Conservation (phyloP, 64 coral and sea anemone genomes). For the Actinia tenebrosa region DNA sequence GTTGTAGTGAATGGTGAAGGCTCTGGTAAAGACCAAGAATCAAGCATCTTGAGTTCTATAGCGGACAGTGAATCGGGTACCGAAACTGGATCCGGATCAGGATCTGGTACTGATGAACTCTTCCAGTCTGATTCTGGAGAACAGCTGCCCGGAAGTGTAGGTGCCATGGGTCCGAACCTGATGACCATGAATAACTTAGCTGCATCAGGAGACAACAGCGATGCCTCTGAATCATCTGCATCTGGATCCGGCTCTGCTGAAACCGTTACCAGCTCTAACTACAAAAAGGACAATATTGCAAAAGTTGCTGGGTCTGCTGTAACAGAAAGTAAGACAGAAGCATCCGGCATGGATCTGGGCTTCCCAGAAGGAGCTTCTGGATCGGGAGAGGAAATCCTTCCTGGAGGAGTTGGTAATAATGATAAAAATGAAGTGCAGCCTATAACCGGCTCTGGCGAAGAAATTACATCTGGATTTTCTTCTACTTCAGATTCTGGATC, state of each 20-base stretch:
- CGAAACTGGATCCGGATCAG: slow-evolving; percentile 31
- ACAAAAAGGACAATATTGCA: slow-evolving; percentile 45
- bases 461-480: slow-evolving; percentile 21
- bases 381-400: slow-evolving; percentile 34
- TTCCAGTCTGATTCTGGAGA: slow-evolving; percentile 44
- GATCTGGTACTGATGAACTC: slow-evolving; percentile 4
- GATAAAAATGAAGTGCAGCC: slow-evolving; percentile 23
- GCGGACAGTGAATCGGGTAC: not conserved
- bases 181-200: slow-evolving; percentile 70
- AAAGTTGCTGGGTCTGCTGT: slow-evolving; percentile 29
- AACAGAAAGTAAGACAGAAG: slow-evolving; percentile 19
- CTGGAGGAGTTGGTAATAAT: slow-evolving; percentile 42
- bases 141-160: slow-evolving; percentile 74
- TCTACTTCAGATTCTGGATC: slow-evolving; percentile 10
- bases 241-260: slow-evolving; percentile 23
- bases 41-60: not conserved
- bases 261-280: not conserved
- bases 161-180: slow-evolving; percentile 76
- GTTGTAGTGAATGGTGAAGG: not conserved
- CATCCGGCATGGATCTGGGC: slow-evolving; percentile 44
- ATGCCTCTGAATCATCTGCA: slow-evolving; percentile 23
- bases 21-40: not conserved
- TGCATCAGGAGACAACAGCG: slow-evolving; percentile 17
- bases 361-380: slow-evolving; percentile 21
- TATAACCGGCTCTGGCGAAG: slow-evolving; percentile 31